A percentile compares a stretch with the other conserved stretches of the same genome.
phyloP scores from a whole-genome alignment of 2,888 invertebrate species.

The Ctenicera cuprea region DNA sequence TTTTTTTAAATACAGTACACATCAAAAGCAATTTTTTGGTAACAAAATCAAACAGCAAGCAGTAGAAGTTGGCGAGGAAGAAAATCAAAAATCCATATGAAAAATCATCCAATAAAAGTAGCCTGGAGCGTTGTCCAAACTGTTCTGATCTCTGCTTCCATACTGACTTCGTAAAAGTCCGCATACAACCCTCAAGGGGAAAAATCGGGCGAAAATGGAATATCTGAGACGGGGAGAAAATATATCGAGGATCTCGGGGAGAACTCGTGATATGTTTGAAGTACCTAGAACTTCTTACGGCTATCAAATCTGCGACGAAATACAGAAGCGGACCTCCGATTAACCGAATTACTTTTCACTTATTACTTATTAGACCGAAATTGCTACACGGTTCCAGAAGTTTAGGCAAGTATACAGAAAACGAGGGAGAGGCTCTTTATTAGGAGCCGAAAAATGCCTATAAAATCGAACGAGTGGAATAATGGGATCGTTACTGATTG shows the following conservation, averaged over 20 bases:
- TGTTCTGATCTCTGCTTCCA: slow-evolving; percentile 27
- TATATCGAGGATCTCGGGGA: slow-evolving; percentile 29
- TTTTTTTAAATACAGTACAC: not conserved
- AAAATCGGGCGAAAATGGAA: slow-evolving; percentile 43
- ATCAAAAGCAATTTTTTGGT: slow-evolving; percentile 4
- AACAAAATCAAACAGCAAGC: not conserved
- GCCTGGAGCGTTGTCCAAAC: slow-evolving; percentile 35
- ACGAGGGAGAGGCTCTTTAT: not conserved
- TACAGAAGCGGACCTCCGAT: slow-evolving; percentile 26
- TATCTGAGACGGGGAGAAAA: slow-evolving; percentile 30
- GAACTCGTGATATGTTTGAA: slow-evolving; percentile 30
- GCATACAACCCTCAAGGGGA: slow-evolving; percentile 29
- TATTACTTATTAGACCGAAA: slow-evolving; percentile 2
- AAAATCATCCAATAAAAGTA: slow-evolving; percentile 42
- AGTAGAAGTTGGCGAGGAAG: not conserved
- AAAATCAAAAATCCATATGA: slow-evolving; percentile 36
- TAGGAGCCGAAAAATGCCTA: not conserved
- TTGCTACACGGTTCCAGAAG: not conserved
- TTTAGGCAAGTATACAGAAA: slow-evolving; percentile 4
- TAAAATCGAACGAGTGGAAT: not conserved
- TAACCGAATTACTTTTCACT: slow-evolving; percentile 28
- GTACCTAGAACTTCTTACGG: slow-evolving; percentile 24
- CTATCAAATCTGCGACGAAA: slow-evolving; percentile 33
- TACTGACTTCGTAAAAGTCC: slow-evolving; percentile 39
- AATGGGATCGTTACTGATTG: not conserved